These are phyloP conservation scores for Trematocara macrostoma DNA, from an alignment of 2,113 vertebrate genomes.

Conservation along the genomic window DNA sequence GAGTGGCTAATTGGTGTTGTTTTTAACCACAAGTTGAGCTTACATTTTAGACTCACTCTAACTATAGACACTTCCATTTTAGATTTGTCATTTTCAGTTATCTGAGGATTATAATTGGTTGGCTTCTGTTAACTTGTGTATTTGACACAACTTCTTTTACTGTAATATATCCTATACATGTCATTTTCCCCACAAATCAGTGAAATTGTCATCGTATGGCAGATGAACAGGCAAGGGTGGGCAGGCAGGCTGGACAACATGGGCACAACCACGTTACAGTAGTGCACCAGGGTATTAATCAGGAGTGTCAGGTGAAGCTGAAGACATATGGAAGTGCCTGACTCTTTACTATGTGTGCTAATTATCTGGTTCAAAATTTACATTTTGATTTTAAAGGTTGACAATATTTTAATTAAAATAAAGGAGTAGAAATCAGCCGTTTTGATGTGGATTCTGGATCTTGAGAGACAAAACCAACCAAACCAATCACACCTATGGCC, in stretches of 20 bases:
- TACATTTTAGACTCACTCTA: background rate
- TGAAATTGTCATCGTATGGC: background rate
- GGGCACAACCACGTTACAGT: background rate
- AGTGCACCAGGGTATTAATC: background rate
- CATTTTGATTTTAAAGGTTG: background rate
- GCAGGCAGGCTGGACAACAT: background rate
- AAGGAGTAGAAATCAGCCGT: fast-evolving
- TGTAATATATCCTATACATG: background rate
- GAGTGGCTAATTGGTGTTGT: background rate
- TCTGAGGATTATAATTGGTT: background rate
- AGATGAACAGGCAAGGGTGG: background rate
- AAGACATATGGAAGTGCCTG: fast-evolving
- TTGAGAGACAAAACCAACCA: background rate
- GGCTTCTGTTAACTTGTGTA: background rate
- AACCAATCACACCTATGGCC: background rate
- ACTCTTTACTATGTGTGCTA: background rate
- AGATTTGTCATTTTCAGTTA: background rate
- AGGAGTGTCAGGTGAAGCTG: background rate
- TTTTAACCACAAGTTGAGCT: background rate
- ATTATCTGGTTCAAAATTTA: background rate
- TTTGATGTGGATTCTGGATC: background rate
- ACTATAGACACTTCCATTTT: background rate
- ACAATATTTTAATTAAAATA: background rate
- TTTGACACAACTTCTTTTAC: background rate
- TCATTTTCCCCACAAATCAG: no score